Conservation (phyloP, 1,140 invertebrate genomes). For the Idris sp. region DNA sequence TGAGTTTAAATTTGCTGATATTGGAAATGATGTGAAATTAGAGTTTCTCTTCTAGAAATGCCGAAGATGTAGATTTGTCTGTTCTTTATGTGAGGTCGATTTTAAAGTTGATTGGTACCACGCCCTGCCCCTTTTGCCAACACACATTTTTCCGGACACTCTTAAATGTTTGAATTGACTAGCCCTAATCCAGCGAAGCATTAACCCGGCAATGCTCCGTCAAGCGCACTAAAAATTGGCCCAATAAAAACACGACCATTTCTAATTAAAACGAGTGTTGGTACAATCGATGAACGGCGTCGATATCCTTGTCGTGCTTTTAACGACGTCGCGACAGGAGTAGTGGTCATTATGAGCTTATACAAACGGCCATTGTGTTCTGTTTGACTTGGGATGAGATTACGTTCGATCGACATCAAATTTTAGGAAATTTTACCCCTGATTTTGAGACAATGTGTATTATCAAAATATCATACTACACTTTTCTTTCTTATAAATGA, state of each 20-base stretch:
- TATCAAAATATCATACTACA: too few relatives aligned
- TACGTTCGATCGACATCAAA: conserved; percentile 14
- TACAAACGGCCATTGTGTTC: conserved; percentile 35
- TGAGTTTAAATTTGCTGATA: too few relatives aligned
- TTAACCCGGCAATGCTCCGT: conserved; percentile 5
- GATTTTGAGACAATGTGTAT: conserved; percentile 14
- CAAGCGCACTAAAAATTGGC: conserved; percentile 28
- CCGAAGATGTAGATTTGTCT: too few relatives aligned
- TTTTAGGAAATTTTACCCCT: conserved; percentile 12
- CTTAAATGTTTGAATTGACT: conserved; percentile 30
- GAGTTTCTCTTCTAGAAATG: too few relatives aligned
- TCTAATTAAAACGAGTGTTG: conserved; percentile 41
- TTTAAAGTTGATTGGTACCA: conserved; percentile 20
- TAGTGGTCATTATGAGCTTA: conserved; percentile 46
- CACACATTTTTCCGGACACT: conserved; percentile 17
- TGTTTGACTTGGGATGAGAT: conserved; percentile 40
- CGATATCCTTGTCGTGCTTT: conserved; percentile 40
- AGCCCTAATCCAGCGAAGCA: conserved; percentile 17
- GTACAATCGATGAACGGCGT: conserved; percentile 9
- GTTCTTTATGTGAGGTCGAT: background rate
- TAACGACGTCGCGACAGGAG: conserved; percentile 37
- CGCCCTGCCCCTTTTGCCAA: conserved; percentile 2
- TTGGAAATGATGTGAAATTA: too few relatives aligned
- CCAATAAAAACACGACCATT: conserved; percentile 26
- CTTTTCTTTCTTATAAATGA: too few relatives aligned